Percentiles rank a stretch among this genome's conserved stretches.
These are phyloP conservation scores for Salminus brasiliensis DNA, from an alignment of 2,113 vertebrate species.

Conservation along the genomic window DNA sequence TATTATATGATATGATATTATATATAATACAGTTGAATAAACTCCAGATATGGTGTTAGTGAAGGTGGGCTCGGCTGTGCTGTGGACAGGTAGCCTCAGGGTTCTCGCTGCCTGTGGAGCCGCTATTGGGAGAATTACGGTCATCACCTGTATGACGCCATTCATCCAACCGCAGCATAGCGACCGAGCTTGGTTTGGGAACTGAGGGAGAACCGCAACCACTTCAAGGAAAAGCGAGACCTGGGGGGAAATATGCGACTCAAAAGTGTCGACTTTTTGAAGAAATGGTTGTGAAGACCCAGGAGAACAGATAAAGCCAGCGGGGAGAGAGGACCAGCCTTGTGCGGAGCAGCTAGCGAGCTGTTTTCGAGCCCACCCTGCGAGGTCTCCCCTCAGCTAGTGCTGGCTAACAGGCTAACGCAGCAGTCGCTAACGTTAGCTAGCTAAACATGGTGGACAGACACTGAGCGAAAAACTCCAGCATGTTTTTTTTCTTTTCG, in stretches of 20 bases:
- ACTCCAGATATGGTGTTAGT: no score
- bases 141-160: constrained; percentile 69
- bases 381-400: constrained; percentile 16
- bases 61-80: no score
- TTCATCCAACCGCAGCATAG: constrained; percentile 58
- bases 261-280: constrained; percentile 11
- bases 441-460: constrained; percentile 76
- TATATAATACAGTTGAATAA: no score
- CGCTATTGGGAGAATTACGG: constrained; percentile 62
- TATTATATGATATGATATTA: no score
- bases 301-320: not conserved
- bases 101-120: not conserved
- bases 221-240: constrained; percentile 54
- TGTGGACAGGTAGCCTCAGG: not conserved
- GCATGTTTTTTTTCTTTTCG: constrained; percentile 35
- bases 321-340: not conserved
- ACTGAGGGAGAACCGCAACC: constrained; percentile 47
- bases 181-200: constrained; percentile 58
- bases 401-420: constrained; percentile 51
- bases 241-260: constrained; percentile 7
- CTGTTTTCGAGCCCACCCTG: constrained; percentile 20
- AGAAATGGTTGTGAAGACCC: not conserved
- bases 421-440: constrained; percentile 48
- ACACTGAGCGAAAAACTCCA: constrained; percentile 43
- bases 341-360: constrained; percentile 21